Percentiles rank a stretch among this genome's conserved stretches.
phyloP scores from a whole-genome alignment of 2,888 invertebrate genomes.

The Anticlea derivata region DNA sequence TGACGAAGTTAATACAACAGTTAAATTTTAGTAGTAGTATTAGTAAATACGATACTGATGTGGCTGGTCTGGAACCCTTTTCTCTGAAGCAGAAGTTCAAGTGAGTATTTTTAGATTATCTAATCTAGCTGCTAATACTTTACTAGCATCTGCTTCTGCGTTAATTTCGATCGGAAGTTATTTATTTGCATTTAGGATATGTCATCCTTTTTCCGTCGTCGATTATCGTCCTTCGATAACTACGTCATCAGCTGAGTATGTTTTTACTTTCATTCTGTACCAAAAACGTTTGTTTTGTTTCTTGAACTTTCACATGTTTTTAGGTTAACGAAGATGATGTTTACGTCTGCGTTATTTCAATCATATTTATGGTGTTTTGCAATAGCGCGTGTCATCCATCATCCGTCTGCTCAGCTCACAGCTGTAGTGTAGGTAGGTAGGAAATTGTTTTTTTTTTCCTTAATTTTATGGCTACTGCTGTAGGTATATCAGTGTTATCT shows the following conservation, averaged over 20 bases:
- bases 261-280: conserved; percentile 22
- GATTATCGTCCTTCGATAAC: conserved; percentile 15
- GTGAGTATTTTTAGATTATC: conserved; percentile 52
- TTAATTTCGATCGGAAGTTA: conserved; percentile 6
- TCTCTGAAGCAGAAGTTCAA: conserved; percentile 58
- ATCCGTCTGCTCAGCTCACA: too few species aligned
- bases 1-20: conserved; percentile 82
- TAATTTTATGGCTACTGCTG: too few species aligned
- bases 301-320: conserved; percentile 3
- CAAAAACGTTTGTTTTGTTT: not conserved
- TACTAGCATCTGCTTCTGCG: conserved; percentile 26
- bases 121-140: conserved; percentile 16
- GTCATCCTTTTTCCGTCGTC: not conserved
- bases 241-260: conserved; percentile 21
- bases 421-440: conserved; percentile 1
- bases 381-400: conserved; percentile 14
- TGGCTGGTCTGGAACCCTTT: conserved; percentile 56
- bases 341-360: conserved; percentile 3
- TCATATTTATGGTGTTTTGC: not conserved
- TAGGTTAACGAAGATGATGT: not conserved
- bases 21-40: conserved; percentile 83
- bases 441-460: too few species aligned
- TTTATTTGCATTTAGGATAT: too few species aligned
- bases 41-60: conserved; percentile 73
- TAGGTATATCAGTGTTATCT: too few species aligned